phyloP scores from a whole-genome alignment of 2,888 invertebrate genomes.

The Drosophila acutilabella region DNA sequence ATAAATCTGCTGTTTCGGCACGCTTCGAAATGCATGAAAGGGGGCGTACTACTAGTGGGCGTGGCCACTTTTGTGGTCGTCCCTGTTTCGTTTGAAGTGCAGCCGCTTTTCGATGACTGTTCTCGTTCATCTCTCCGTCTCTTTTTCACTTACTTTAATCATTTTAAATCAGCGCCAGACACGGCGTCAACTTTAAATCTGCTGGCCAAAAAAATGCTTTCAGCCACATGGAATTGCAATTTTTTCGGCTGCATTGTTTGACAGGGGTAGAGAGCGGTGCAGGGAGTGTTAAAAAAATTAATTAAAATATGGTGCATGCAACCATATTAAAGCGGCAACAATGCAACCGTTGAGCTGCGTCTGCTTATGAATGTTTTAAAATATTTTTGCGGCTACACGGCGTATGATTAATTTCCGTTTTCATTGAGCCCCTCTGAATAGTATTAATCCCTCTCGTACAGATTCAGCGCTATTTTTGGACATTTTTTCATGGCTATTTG shows the following conservation, averaged over 20 bases:
- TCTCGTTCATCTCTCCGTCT: background rate
- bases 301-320: slow-evolving; percentile 65
- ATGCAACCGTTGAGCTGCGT: slow-evolving; percentile 32
- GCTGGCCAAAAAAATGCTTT: slow-evolving; percentile 22
- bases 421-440: slow-evolving; percentile 25
- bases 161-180: slow-evolving; percentile 66
- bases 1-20: slow-evolving; percentile 27
- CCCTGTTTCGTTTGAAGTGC: slow-evolving; percentile 33
- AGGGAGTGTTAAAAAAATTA: slow-evolving; percentile 55
- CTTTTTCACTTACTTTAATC: slow-evolving; percentile 39
- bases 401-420: slow-evolving; percentile 54
- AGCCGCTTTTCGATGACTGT: slow-evolving; percentile 26
- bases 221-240: slow-evolving; percentile 24
- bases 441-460: slow-evolving; percentile 33
- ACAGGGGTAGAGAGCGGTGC: background rate
- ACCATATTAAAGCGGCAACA: slow-evolving; percentile 64
- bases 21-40: slow-evolving; percentile 14
- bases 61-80: slow-evolving; percentile 43
- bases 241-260: slow-evolving; percentile 26
- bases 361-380: slow-evolving; percentile 36
- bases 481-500: slow-evolving; percentile 13
- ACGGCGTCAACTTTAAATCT: slow-evolving; percentile 44
- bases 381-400: slow-evolving; percentile 29
- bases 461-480: slow-evolving; percentile 6
- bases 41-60: slow-evolving; percentile 15